Conservation (phyloP, 2,888 invertebrate species). For the Troilus luridus region DNA sequence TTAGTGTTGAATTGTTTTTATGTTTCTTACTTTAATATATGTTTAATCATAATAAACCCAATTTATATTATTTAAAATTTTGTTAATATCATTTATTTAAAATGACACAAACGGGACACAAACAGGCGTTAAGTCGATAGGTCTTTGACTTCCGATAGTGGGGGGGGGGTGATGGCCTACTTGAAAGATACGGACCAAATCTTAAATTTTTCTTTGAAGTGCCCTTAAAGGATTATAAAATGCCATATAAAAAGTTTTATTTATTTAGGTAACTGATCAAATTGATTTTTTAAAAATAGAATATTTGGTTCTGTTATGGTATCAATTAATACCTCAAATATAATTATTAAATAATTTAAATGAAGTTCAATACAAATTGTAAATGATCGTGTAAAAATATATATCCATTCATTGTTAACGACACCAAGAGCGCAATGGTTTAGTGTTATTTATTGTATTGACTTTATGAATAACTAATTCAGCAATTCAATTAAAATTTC, state of each 20-base stretch:
- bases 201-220: too few relatives aligned
- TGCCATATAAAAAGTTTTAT: too few relatives aligned
- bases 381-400: neutral
- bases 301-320: too few relatives aligned
- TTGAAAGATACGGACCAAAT: neutral
- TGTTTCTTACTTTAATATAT: too few relatives aligned
- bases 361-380: neutral
- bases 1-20: too few relatives aligned
- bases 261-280: too few relatives aligned
- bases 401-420: neutral
- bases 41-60: too few relatives aligned
- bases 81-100: too few relatives aligned
- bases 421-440: neutral
- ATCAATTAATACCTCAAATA: neutral
- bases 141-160: slow-evolving; percentile 6
- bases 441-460: neutral
- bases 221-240: neutral
- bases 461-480: too few relatives aligned
- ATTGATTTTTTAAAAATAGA: too few relatives aligned
- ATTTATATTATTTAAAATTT: too few relatives aligned
- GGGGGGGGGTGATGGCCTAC: neutral
- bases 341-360: neutral
- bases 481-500: neutral
- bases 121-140: neutral
- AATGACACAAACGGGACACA: neutral